These are phyloP conservation scores for Myodes glareolus DNA, from an alignment of 2,113 vertebrate genomes.

Conservation along the genomic window DNA sequence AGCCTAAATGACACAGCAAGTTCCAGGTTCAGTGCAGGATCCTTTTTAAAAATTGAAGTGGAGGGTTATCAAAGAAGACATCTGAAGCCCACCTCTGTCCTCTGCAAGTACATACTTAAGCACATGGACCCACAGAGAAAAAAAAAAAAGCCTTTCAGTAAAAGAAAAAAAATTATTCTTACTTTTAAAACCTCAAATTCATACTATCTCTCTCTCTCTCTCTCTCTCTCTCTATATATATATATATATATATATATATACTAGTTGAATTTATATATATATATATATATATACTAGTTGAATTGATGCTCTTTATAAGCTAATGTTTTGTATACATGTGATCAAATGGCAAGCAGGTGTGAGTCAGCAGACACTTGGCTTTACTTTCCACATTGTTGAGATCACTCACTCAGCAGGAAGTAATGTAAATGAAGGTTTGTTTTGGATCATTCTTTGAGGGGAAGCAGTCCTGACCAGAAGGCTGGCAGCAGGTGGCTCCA, in stretches of 20 bases:
- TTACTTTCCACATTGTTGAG: neutral
- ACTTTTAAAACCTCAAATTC: neutral
- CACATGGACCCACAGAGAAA: neutral
- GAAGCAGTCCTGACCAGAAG: too few species aligned
- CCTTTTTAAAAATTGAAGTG: neutral
- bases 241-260: too few species aligned
- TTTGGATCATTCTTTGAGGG: neutral
- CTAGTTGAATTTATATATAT: too few species aligned
- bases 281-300: too few species aligned
- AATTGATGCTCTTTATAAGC: neutral
- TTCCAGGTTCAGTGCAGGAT: neutral
- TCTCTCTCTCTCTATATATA: too few species aligned
- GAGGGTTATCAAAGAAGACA: neutral
- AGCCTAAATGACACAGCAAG: neutral
- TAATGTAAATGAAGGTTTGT: neutral
- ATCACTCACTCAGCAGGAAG: neutral
- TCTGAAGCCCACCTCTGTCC: neutral
- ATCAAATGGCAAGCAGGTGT: neutral
- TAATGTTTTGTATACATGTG: neutral
- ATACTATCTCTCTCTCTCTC: too few species aligned
- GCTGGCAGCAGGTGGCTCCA: neutral
- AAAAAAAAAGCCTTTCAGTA: neutral
- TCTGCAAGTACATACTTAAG: rapidly evolving
- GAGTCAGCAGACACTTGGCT: neutral
- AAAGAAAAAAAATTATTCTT: neutral